Conservation (phyloP, 2,888 invertebrate species). For the Tipula vernalis region DNA sequence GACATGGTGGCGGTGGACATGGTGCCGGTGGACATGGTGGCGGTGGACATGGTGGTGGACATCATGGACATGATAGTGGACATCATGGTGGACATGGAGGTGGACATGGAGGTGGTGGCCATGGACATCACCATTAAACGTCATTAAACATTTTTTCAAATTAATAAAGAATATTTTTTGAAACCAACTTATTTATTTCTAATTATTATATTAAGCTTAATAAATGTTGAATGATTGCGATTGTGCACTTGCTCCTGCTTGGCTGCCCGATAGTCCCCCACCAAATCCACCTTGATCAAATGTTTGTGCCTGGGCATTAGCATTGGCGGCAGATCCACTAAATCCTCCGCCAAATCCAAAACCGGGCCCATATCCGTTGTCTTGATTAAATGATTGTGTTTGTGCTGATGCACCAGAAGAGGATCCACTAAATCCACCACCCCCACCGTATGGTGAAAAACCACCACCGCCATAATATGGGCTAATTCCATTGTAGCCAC, state of each 20-base stretch:
- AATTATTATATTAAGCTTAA: not conserved
- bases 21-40: too few species aligned
- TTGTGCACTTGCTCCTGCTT: not conserved
- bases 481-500: not conserved
- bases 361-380: not conserved
- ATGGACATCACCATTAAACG: not conserved
- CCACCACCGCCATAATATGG: not conserved
- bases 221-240: not conserved
- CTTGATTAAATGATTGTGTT: not conserved
- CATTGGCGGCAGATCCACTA: not conserved
- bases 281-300: not conserved
- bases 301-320: not conserved
- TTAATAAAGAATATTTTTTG: too few species aligned
- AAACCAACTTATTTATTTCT: too few species aligned
- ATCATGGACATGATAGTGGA: not conserved
- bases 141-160: too few species aligned
- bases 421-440: not conserved
- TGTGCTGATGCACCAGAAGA: not conserved
- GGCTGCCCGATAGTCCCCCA: not conserved
- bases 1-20: not conserved
- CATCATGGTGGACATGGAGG: not conserved
- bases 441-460: not conserved
- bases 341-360: not conserved
- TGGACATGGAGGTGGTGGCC: not conserved
- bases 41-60: not conserved